Evolutionary conservation across 2,797 vertebrate genomes (phyloP).

Genomic region (Onychomys torridus): DNA sequence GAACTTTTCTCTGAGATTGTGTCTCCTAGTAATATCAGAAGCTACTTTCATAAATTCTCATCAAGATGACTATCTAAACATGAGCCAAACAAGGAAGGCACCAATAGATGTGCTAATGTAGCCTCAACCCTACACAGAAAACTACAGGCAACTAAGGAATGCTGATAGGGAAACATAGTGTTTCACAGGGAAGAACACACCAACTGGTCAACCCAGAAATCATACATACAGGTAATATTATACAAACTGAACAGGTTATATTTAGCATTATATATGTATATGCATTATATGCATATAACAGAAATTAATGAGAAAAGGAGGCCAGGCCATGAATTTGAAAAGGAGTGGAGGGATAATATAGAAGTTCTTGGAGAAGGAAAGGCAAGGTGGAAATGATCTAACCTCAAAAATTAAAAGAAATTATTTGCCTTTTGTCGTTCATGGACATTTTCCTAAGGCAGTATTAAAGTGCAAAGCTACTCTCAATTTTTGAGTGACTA

Average conservation of each 20-base stretch:
- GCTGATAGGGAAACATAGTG: background rate
- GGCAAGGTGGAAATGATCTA: background rate
- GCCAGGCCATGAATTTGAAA: background rate
- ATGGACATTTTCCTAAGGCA: background rate
- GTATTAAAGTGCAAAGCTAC: background rate
- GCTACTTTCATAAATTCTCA: background rate
- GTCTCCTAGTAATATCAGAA: background rate
- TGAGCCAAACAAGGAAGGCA: background rate
- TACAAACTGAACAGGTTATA: background rate
- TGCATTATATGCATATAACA: background rate
- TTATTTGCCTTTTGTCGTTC: background rate
- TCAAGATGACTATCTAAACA: background rate
- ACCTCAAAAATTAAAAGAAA: background rate
- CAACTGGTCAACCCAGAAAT: background rate
- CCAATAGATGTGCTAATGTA: background rate
- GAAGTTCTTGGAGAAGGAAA: background rate
- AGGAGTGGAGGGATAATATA: background rate
- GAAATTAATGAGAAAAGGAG: background rate
- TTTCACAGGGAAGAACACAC: background rate
- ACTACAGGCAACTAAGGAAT: background rate
- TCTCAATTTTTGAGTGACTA: constrained; percentile 22
- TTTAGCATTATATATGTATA: background rate
- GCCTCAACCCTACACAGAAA: background rate
- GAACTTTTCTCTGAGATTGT: background rate
- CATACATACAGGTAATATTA: background rate